Evolutionary conservation across 2,113 vertebrate species (phyloP).

Genomic region (Morone saxatilis): DNA sequence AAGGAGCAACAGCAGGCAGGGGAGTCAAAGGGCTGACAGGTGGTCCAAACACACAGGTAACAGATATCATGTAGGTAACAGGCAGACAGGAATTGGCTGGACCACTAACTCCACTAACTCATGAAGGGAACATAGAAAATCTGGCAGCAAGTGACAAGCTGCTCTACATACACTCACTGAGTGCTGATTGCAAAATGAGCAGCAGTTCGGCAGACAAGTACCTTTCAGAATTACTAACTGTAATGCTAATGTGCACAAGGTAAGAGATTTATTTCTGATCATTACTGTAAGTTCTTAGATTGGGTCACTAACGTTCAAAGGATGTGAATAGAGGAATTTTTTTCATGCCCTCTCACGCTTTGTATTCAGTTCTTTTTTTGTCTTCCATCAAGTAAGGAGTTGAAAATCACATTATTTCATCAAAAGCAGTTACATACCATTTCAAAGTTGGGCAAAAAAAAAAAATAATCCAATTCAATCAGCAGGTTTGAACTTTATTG

Average conservation of each 20-base stretch:
- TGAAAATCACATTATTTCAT: constrained; percentile 25
- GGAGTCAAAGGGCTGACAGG: constrained; percentile 25
- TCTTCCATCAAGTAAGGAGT: background rate
- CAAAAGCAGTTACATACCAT: background rate
- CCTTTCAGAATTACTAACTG: constrained; percentile 19
- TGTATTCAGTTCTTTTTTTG: background rate
- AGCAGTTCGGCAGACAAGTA: constrained; percentile 26
- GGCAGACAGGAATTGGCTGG: constrained; percentile 10
- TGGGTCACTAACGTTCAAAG: background rate
- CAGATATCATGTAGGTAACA: constrained; percentile 8
- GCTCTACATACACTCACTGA: background rate
- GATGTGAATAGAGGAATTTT: background rate
- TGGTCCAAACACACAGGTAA: constrained; percentile 25
- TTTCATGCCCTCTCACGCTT: background rate
- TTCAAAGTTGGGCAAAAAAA: constrained; percentile 24
- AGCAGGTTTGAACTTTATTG: constrained; percentile 53
- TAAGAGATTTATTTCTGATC: constrained; percentile 15
- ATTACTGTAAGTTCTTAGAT: constrained; percentile 3
- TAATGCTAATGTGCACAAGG: background rate
- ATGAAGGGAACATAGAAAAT: constrained; percentile 6
- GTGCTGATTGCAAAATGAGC: constrained; percentile 15
- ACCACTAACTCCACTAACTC: constrained; percentile 5
- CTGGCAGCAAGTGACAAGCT: constrained; percentile 34
- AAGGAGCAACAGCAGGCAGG: background rate
- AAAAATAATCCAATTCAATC: constrained; percentile 34